Base-by-base conservation (phyloP, 2,888 invertebrate genomes). In the Drosophila affinis region DNA sequence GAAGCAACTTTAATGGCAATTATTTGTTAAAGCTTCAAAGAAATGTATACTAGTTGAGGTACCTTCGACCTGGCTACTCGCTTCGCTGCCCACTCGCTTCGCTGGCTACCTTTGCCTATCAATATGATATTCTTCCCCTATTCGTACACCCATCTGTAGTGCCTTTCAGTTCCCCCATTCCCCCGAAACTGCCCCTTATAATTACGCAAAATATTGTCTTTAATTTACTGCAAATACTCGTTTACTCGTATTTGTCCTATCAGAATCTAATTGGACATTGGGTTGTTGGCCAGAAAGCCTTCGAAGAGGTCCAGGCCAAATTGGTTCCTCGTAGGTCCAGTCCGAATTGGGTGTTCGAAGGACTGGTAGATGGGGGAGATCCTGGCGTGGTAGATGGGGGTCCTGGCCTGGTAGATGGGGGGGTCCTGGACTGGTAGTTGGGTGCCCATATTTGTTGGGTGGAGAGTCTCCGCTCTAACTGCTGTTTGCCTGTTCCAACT, bases 401-500 rank as follows among this genome's bases (percentile, higher is more conserved):
- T n/a, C n/a, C n/a, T n/a, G n/a, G n/a, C n/a, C 44, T 45, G 45
- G 14, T 32, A 21, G 7, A 39, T 9, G 32, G 47, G 47, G 47
- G 47, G n/a, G n/a, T n/a, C n/a, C n/a, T n/a, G n/a, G n/a, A n/a
- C n/a, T n/a, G n/a, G n/a, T n/a, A n/a, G n/a, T n/a, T n/a, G n/a
- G n/a, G n/a, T n/a, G n/a, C n/a, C 45, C 18, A 24, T 61, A 32
- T 51, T 54, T 44, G 62, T 21, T 21, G 18, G 18, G 3, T 21
- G 21, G 3, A 21, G 21, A 3, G 21, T 0, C 3, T 24, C 47
- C n/a, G 0, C n/a, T n/a, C n/a, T 12, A 27, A 34, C 29, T 60
- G 56, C 57, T 53, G 61, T 48, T 52, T 45, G 48, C 63, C 46
- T 60, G 48, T 55, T 56, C 44, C 60, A 44, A 64, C 80, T 84